These are phyloP conservation scores for Lichenostomus cassidix DNA, from an alignment of 2,113 vertebrate species.

Conservation along the genomic window DNA sequence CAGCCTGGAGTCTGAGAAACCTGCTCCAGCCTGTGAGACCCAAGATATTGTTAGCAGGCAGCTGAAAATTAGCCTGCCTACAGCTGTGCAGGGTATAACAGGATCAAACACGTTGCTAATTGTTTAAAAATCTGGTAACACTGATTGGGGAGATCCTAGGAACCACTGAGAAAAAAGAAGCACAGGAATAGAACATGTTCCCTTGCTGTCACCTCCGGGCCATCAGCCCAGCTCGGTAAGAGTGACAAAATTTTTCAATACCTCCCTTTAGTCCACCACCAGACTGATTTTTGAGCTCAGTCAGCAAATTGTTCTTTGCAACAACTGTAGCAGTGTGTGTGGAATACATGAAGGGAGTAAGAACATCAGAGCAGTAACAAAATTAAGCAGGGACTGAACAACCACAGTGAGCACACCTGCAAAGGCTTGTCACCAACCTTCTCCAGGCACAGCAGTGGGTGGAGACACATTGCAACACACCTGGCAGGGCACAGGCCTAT, in stretches of 20 bases:
- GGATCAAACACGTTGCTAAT: background rate
- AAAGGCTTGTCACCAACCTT: background rate
- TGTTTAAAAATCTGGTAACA: background rate
- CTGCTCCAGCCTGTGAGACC: background rate
- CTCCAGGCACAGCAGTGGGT: rapidly evolving
- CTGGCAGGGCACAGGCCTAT: background rate
- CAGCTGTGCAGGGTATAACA: background rate
- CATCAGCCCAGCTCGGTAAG: rapidly evolving
- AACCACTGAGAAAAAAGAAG: background rate
- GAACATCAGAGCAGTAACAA: background rate
- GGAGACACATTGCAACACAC: rapidly evolving
- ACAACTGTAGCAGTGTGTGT: background rate
- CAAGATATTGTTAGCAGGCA: background rate
- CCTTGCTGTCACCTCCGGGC: rapidly evolving
- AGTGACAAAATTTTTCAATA: background rate
- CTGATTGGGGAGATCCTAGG: background rate
- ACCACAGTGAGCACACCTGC: background rate
- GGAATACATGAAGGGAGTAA: background rate
- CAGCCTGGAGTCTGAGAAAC: background rate
- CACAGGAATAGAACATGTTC: background rate
- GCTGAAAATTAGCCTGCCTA: background rate
- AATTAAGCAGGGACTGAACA: background rate
- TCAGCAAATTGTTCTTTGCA: background rate
- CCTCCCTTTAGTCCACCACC: background rate
- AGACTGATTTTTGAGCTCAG: background rate